phyloP scores from a whole-genome alignment of 2,113 vertebrate genomes.

The Ceyx margarethae region DNA sequence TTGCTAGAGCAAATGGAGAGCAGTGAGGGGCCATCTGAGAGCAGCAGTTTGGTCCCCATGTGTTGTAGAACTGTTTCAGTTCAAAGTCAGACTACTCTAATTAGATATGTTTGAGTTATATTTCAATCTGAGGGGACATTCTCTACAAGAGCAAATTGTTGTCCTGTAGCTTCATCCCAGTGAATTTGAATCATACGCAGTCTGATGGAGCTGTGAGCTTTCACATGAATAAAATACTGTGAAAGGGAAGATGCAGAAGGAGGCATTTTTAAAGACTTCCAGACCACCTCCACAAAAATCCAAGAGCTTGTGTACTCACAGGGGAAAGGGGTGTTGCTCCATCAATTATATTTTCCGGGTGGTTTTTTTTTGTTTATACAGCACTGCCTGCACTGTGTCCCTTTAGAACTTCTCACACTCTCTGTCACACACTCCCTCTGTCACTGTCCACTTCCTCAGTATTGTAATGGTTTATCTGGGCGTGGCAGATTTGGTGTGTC shows the following conservation, averaged over 20 bases:
- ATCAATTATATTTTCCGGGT: not conserved
- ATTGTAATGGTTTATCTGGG: slow-evolving; percentile 68
- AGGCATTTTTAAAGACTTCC: not conserved
- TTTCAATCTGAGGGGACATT: not conserved
- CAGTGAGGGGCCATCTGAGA: not conserved
- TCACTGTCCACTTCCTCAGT: slow-evolving; percentile 69
- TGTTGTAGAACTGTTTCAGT: not conserved
- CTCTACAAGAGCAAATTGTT: not conserved
- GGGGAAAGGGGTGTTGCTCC: not conserved
- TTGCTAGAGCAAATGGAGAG: not conserved
- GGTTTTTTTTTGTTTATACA: not conserved
- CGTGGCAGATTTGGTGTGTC: slow-evolving; percentile 71
- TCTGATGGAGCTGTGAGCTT: not conserved
- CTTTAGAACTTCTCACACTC: not conserved
- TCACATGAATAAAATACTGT: not conserved
- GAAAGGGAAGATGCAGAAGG: not conserved
- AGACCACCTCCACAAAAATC: not conserved
- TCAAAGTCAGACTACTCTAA: not conserved
- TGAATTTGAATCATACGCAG: not conserved
- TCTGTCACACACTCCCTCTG: not conserved
- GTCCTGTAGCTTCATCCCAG: not conserved
- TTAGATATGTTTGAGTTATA: too few relatives aligned
- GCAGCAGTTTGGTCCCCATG: not conserved
- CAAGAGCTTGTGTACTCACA: not conserved
- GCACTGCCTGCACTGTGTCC: not conserved